Evolutionary conservation across 2,888 invertebrate genomes (phyloP), one percentile per base, ranked within the genome.

Genomic region (Lasioglossum malachurum): DNA sequence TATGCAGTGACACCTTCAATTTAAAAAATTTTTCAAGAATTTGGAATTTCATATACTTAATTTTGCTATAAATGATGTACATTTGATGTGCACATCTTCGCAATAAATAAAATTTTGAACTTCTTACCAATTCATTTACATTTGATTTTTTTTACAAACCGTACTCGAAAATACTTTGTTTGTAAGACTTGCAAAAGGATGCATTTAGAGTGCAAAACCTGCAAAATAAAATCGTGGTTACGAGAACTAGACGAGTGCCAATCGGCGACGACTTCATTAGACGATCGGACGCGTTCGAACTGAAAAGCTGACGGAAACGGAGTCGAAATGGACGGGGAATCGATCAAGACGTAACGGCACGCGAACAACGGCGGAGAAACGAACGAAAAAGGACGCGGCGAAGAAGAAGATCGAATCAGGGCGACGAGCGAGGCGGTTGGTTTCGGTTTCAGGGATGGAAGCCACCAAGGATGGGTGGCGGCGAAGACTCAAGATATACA

Each of bases 241-340:
- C 0, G n/a, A 53, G 7, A 7, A 2, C 2, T 2, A 53, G 53
- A 23, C 0, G 53, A 53, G 7, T 23, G 53, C 23, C 23, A 53
- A 23, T 2, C 53, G 8, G 0, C 23, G 2, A 53, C 8, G 23
- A 8, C 53, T 53, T 8, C 19, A 23, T 53, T 3, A 53, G n/a
- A 4, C 12, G 57, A n/a, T 57, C n/a, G 23, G 8, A 53, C 23
- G n/a, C n/a, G 23, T 57, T 12, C 12, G 3, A 57, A 1, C 12
- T 3, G n/a, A 57, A n/a, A 57, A 12, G n/a, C n/a, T 23, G 57
- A 31, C 75, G 84, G 71, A 87, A 85, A 85, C 80, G 64, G 71
- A 67, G 75, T 44, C 76, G 67, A 67, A 82, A 85, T 72, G n/a
- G 16, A 27, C 46, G 53, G 49, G 72, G 41, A 53, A 78, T 72